A percentile compares a stretch with the other conserved stretches of the same genome.
Evolutionary conservation across 2,888 invertebrate species (phyloP).

Genomic region (Machimus rusticus): DNA sequence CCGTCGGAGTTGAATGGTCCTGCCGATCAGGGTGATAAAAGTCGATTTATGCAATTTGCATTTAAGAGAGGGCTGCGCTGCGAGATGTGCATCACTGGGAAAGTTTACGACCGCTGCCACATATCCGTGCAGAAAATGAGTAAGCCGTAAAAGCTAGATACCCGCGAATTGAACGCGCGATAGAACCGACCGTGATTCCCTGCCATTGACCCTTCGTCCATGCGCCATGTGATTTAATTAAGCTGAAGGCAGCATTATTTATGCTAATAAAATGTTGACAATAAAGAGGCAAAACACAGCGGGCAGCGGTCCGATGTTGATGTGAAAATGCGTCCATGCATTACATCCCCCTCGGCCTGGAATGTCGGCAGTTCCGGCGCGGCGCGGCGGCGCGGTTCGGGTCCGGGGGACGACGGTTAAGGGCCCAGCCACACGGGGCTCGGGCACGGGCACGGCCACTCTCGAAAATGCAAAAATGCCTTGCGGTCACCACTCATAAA

Average conservation of each 20-base stretch:
- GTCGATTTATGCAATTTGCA: neutral
- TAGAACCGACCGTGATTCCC: neutral
- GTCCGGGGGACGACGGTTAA: neutral
- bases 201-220: neutral
- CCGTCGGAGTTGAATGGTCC: neutral
- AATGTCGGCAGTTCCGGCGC: constrained; percentile 33
- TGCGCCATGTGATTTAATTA: constrained; percentile 18
- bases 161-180: neutral
- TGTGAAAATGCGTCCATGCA: constrained; percentile 35
- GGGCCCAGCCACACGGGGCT: neutral
- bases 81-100: neutral
- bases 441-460: neutral
- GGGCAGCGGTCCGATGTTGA: neutral
- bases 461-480: constrained; percentile 17
- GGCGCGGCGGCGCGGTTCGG: neutral
- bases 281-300: neutral
- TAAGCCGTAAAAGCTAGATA: neutral
- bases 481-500: constrained; percentile 35
- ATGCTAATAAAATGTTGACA: constrained; percentile 22
- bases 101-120: neutral
- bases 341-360: constrained; percentile 20
- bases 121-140: neutral
- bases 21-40: neutral
- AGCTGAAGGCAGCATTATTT: neutral
- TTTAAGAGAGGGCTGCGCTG: neutral